These are phyloP conservation scores for Drosophila athabasca DNA, from an alignment of 1,140 invertebrate species.

Conservation along the genomic window DNA sequence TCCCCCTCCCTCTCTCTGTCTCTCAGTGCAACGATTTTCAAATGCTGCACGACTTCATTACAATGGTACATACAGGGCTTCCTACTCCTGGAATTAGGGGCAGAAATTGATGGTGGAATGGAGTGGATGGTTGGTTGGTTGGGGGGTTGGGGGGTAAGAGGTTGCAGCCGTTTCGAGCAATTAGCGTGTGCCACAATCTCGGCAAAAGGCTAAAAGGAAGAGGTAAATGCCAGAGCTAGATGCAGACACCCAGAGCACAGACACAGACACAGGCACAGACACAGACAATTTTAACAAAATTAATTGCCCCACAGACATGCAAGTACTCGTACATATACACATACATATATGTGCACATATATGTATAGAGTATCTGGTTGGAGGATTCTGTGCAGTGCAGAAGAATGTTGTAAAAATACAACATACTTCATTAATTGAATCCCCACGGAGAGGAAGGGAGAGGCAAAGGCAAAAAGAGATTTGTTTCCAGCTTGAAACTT, in stretches of 20 bases:
- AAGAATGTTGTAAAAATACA: conserved; percentile 4
- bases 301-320: conserved; percentile 32
- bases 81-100: conserved; percentile 27
- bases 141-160: conserved; percentile 13
- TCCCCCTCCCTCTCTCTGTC: too few species aligned
- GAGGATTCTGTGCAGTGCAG: conserved; percentile 8
- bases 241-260: conserved; percentile 24
- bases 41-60: conserved; percentile 53
- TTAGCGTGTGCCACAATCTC: conserved; percentile 78
- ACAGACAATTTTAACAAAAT: conserved; percentile 52
- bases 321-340: neutral
- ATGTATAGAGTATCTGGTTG: too few species aligned
- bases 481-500: too few species aligned
- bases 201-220: conserved; percentile 61
- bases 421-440: conserved; percentile 18
- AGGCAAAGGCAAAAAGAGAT: neutral
- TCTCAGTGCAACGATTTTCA: conserved; percentile 41
- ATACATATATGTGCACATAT: neutral
- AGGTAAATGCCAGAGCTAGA: conserved; percentile 48
- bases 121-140: neutral
- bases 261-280: conserved; percentile 14
- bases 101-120: conserved; percentile 35
- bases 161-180: conserved; percentile 64
- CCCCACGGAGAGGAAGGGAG: neutral
- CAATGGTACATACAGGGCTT: conserved; percentile 44